Evolutionary conservation across 1,140 invertebrate genomes (phyloP).

Genomic region (Drosophila arizonae): DNA sequence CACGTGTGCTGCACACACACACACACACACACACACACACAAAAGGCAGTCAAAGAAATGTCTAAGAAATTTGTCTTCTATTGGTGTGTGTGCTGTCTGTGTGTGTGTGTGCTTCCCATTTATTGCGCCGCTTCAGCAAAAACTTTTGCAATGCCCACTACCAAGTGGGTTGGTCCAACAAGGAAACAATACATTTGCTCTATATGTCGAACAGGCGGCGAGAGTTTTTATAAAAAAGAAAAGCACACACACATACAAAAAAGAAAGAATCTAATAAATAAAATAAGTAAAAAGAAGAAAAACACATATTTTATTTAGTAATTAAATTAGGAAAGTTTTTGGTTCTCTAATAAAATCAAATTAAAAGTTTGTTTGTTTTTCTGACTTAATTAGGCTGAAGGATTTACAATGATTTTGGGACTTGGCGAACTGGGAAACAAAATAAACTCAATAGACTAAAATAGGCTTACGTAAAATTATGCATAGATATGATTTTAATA

Average conservation of each 20-base stretch:
- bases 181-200: slow-evolving; percentile 39
- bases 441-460: neutral
- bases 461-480: neutral
- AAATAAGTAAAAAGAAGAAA: neutral
- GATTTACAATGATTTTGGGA: neutral
- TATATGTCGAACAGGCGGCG: neutral
- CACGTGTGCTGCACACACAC: slow-evolving; percentile 59
- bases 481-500: too few species aligned
- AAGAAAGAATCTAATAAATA: neutral
- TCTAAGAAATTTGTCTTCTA: slow-evolving; percentile 65
- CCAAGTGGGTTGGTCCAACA: slow-evolving; percentile 21
- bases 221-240: neutral
- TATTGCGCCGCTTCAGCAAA: slow-evolving; percentile 36
- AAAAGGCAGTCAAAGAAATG: slow-evolving; percentile 37
- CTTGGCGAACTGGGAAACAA: neutral
- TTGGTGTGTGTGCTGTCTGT: slow-evolving; percentile 43
- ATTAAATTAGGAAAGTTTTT: slow-evolving; percentile 35
- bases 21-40: slow-evolving; percentile 17
- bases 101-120: slow-evolving; percentile 33
- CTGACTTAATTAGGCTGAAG: neutral
- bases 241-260: neutral
- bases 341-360: slow-evolving; percentile 6
- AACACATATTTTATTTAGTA: slow-evolving; percentile 6
- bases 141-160: slow-evolving; percentile 25
- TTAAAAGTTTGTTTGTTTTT: neutral